Conservation (phyloP, 2,797 vertebrate species). For the Apogon talboti region DNA sequence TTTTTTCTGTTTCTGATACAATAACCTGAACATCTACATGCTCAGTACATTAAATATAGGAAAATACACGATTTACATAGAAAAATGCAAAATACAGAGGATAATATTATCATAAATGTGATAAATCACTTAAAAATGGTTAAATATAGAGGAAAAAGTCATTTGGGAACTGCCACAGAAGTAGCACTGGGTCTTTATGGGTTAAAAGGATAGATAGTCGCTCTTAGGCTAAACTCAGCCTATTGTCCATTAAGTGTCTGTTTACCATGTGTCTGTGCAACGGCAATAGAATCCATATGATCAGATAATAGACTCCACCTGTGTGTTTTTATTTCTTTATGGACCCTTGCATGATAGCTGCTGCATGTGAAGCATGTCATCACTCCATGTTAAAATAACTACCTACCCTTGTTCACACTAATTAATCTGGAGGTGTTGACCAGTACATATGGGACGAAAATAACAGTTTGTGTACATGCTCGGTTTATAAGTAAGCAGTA, state of each 20-base stretch:
- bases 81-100: no score
- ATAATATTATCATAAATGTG: no score
- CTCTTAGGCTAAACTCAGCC: conserved; percentile 11
- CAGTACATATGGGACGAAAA: neutral
- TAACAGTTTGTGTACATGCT: neutral
- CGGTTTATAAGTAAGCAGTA: neutral
- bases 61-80: no score
- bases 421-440: neutral
- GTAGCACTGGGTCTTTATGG: no score
- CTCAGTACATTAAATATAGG: no score
- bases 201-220: conserved; percentile 30
- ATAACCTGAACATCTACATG: no score
- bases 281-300: conserved; percentile 12
- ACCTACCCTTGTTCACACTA: neutral
- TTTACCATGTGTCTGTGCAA: neutral
- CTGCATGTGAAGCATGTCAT: conserved; percentile 15
- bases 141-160: no score
- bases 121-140: no score
- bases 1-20: no score
- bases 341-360: conserved; percentile 28
- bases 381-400: neutral
- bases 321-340: conserved; percentile 57
- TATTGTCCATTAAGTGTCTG: conserved; percentile 9
- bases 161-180: no score
- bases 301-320: conserved; percentile 18